Percentiles rank a stretch among this genome's conserved stretches.
phyloP scores from a whole-genome alignment of 2,888 invertebrate species.

The Crocallis elinguaria region DNA sequence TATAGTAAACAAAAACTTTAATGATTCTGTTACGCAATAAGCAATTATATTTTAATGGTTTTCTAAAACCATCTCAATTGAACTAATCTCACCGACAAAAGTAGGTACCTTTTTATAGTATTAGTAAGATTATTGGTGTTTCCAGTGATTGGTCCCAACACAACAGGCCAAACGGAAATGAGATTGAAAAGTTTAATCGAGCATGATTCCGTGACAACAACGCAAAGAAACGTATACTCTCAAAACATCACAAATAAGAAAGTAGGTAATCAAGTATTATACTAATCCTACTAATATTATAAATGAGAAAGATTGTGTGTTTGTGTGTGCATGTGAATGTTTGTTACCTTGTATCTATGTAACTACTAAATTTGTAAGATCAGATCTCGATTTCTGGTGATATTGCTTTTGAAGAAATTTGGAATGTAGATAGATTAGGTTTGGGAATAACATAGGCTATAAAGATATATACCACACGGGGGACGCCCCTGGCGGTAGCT shows the following conservation, averaged over 20 bases:
- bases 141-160: slow-evolving; percentile 41
- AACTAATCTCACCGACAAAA: slow-evolving; percentile 17
- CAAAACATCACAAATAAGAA: background rate
- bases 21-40: slow-evolving; percentile 19
- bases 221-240: background rate
- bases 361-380: no score
- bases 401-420: no score
- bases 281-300: no score
- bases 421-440: no score
- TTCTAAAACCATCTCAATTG: slow-evolving; percentile 41
- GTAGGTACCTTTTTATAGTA: slow-evolving; percentile 22
- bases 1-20: background rate
- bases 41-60: slow-evolving; percentile 33
- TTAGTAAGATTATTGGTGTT: slow-evolving; percentile 40
- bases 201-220: slow-evolving; percentile 39
- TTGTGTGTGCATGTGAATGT: no score
- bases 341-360: no score
- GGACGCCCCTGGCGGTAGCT: no score
- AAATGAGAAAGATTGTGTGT: no score
- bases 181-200: slow-evolving; percentile 40
- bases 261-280: no score
- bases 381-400: no score
- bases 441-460: no score
- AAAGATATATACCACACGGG: no score
- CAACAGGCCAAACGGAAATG: slow-evolving; percentile 37